Conservation (phyloP, 2,113 vertebrate species). For the Pseudonaja textilis region DNA sequence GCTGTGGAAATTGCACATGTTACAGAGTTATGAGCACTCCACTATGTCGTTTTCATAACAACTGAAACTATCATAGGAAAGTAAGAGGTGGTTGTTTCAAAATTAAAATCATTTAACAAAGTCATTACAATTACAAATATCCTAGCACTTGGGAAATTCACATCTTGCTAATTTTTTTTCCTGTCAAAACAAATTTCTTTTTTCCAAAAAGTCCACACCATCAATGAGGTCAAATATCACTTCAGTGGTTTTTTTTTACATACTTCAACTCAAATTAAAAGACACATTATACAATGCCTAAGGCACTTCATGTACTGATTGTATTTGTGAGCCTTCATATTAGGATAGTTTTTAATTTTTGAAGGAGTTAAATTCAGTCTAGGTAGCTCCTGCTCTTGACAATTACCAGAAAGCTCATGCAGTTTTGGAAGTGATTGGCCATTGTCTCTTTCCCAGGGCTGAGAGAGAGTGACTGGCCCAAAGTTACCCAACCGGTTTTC, state of each 20-base stretch:
- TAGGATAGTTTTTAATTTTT: neutral
- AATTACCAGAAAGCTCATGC: neutral
- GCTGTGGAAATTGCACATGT: neutral
- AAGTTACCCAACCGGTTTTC: neutral
- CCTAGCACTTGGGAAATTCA: neutral
- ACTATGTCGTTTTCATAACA: neutral
- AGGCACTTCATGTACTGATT: neutral
- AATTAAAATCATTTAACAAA: neutral
- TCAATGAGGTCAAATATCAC: neutral
- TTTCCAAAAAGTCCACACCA: neutral
- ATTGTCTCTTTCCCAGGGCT: neutral
- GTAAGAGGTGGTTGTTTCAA: neutral
- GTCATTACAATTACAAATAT: neutral
- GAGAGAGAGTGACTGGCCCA: neutral
- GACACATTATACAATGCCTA: neutral
- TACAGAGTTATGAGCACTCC: neutral
- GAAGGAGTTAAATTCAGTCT: neutral
- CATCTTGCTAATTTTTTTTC: neutral
- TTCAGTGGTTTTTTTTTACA: neutral
- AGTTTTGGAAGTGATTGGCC: neutral
- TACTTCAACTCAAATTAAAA: neutral
- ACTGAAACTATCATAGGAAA: neutral
- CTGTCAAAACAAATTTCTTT: neutral
- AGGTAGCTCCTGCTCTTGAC: neutral
- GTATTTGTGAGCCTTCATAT: neutral